Evolutionary conservation across 2,888 invertebrate genomes (phyloP).

Genomic region (Furcula furcula): DNA sequence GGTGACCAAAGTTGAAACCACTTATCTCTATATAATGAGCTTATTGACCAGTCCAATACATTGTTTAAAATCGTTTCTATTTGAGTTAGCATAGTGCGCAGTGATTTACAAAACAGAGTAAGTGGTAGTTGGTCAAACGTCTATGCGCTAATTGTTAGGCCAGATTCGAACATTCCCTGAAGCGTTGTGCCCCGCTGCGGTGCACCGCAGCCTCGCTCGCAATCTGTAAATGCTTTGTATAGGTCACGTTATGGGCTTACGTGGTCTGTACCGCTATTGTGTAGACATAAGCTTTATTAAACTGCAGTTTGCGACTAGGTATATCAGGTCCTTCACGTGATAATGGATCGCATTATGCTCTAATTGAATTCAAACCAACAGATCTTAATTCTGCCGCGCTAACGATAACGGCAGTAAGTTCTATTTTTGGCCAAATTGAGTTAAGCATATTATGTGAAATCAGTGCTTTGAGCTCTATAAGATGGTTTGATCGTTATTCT

Average conservation of each 20-base stretch:
- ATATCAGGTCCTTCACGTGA: slow-evolving; percentile 7
- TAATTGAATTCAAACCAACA: not conserved
- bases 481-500: too few species aligned
- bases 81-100: slow-evolving; percentile 14
- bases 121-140: slow-evolving; percentile 41
- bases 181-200: slow-evolving; percentile 50
- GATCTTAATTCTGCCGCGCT: too few species aligned
- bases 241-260: slow-evolving; percentile 49
- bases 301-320: slow-evolving; percentile 24
- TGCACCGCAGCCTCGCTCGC: slow-evolving; percentile 46
- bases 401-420: too few species aligned
- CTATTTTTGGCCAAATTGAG: too few species aligned
- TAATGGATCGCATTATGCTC: slow-evolving; percentile 3
- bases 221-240: slow-evolving; percentile 60
- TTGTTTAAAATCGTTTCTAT: slow-evolving; percentile 18
- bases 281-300: slow-evolving; percentile 29
- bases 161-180: slow-evolving; percentile 41
- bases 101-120: slow-evolving; percentile 30
- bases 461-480: too few species aligned
- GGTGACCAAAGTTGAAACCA: too few species aligned
- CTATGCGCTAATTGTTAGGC: slow-evolving; percentile 57
- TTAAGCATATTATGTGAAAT: too few species aligned
- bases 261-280: slow-evolving; percentile 34
- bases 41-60: too few species aligned
- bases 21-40: too few species aligned